Conservation (phyloP, 2,888 invertebrate genomes). For the Chydorus sphaericus region DNA sequence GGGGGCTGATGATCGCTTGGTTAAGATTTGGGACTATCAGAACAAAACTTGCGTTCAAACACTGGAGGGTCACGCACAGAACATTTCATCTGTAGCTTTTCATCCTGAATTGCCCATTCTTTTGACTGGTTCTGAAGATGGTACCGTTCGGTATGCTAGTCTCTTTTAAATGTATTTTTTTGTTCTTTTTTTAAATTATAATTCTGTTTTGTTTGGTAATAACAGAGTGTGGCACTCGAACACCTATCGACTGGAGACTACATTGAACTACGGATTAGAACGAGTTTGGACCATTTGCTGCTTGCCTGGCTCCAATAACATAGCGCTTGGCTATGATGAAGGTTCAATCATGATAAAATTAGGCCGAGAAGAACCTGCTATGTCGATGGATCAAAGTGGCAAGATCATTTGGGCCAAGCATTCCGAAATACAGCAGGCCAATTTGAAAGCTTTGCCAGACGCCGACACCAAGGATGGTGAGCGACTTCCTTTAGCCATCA, state of each 20-base stretch:
- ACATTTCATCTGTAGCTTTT: constrained; percentile 88
- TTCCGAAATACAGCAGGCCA: constrained; percentile 94
- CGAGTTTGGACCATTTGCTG: constrained; percentile 93
- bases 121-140: constrained; percentile 94
- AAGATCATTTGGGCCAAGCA: constrained; percentile 99
- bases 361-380: constrained; percentile 97
- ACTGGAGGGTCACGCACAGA: constrained; percentile 90
- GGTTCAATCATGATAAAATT: constrained; percentile 57
- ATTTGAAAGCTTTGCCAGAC: constrained; percentile 69
- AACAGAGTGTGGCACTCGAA: constrained; percentile 92
- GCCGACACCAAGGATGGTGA: constrained; percentile 76
- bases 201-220: not conserved
- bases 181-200: not conserved
- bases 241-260: constrained; percentile 90
- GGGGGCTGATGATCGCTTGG: constrained; percentile 92
- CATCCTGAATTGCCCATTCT: constrained; percentile 97
- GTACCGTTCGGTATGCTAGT: constrained; percentile 53
- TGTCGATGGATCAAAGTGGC: constrained; percentile 90
- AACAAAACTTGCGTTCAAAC: constrained; percentile 99
- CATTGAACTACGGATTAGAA: constrained; percentile 94
- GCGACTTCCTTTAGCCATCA: constrained; percentile 79
- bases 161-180: not conserved
- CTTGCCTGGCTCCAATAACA: constrained; percentile 86
- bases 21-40: constrained; percentile 99
- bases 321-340: constrained; percentile 92